A percentile compares a stretch with the other conserved stretches of the same genome.
Conservation (phyloP, 2,888 invertebrate species). For the Biston stratarius region DNA sequence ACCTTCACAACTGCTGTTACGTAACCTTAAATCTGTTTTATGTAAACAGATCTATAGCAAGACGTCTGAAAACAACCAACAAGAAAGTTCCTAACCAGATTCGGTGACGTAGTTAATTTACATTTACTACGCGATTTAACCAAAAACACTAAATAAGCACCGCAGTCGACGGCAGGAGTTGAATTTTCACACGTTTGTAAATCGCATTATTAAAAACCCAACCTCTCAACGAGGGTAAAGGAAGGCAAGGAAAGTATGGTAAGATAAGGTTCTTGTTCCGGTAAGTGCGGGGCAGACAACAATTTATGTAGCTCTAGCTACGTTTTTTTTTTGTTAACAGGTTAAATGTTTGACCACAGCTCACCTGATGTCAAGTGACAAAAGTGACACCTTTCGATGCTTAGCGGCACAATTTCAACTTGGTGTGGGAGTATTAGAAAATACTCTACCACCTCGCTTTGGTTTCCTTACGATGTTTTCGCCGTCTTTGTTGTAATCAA, state of each 20-base stretch:
- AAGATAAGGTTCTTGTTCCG: neutral
- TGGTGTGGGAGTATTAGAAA: too few species aligned
- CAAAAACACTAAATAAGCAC: slow-evolving; percentile 4
- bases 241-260: slow-evolving; percentile 6
- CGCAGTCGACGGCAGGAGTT: slow-evolving; percentile 33
- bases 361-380: too few species aligned
- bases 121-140: neutral
- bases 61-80: neutral
- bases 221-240: slow-evolving; percentile 39
- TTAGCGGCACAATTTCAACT: too few species aligned
- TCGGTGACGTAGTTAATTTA: slow-evolving; percentile 12
- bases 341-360: too few species aligned
- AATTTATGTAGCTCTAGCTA: too few species aligned
- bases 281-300: neutral
- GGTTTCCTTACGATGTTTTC: too few species aligned
- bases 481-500: too few species aligned
- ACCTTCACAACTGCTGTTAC: too few species aligned
- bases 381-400: too few species aligned
- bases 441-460: too few species aligned
- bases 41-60: neutral
- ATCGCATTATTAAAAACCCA: slow-evolving; percentile 48
- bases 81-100: slow-evolving; percentile 8
- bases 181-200: slow-evolving; percentile 47
- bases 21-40: neutral
- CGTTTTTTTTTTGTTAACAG: too few species aligned